These are phyloP conservation scores for Nomia melanderi DNA, from an alignment of 1,140 invertebrate genomes.

Conservation along the genomic window DNA sequence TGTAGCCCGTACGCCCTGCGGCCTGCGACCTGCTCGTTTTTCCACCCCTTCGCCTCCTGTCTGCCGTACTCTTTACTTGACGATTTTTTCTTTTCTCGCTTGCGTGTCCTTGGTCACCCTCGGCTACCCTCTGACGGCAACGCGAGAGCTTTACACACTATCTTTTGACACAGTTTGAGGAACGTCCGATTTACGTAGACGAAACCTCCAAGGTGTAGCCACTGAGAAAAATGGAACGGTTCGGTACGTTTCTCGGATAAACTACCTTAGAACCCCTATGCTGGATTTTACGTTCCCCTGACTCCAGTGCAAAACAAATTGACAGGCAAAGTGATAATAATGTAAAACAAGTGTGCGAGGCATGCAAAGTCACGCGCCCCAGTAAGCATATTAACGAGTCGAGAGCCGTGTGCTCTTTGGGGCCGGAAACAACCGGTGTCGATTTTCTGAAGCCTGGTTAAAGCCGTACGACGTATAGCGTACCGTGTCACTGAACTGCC, in stretches of 20 bases:
- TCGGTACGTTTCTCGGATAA: too few relatives aligned
- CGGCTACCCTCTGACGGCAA: slow-evolving; percentile 16
- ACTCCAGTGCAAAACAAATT: too few relatives aligned
- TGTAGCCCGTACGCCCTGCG: slow-evolving; percentile 73
- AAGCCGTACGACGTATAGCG: slow-evolving; percentile 28
- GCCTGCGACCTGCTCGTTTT: slow-evolving; percentile 63
- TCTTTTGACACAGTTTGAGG: slow-evolving; percentile 28
- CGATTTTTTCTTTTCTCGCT: slow-evolving; percentile 17
- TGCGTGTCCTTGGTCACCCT: slow-evolving; percentile 24
- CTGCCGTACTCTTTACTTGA: not conserved
- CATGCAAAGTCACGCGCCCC: too few relatives aligned
- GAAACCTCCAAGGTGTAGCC: too few relatives aligned
- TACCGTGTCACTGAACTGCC: slow-evolving; percentile 58
- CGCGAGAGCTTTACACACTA: slow-evolving; percentile 17
- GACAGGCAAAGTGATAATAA: too few relatives aligned
- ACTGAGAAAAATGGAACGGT: not conserved
- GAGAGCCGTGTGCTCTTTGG: not conserved
- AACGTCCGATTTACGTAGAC: not conserved
- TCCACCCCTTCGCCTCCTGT: slow-evolving; percentile 35
- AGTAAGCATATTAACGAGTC: not conserved
- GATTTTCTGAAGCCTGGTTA: slow-evolving; percentile 35
- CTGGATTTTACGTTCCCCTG: too few relatives aligned
- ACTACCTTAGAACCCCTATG: too few relatives aligned
- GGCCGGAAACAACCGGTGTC: slow-evolving; percentile 34
- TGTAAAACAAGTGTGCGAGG: too few relatives aligned